Conservation (phyloP, 2,797 vertebrate species). For the Steatocranus sp. region DNA sequence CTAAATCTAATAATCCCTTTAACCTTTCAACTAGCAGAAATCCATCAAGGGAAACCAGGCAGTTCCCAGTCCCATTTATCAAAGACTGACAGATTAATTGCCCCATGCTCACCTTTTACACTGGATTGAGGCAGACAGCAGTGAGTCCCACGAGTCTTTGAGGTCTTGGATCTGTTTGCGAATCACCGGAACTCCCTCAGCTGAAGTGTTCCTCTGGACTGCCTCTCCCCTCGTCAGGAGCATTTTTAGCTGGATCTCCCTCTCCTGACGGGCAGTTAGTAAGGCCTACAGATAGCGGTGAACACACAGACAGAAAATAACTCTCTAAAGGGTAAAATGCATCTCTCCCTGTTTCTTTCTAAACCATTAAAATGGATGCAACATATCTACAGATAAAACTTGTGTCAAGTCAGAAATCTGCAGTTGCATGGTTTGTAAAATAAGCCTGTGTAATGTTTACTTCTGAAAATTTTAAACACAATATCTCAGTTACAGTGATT, state of each 20-base stretch:
- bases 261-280: constrained; percentile 88
- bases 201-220: constrained; percentile 92
- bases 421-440: not conserved
- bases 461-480: not conserved
- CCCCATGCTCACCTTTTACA: constrained; percentile 84
- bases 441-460: not conserved
- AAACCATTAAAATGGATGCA: not conserved
- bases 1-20: constrained; percentile 12
- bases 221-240: constrained; percentile 89
- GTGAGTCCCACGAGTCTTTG: constrained; percentile 90
- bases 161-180: constrained; percentile 89
- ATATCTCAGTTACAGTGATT: not conserved
- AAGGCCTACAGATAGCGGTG: constrained; percentile 76
- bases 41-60: constrained; percentile 38
- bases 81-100: constrained; percentile 1
- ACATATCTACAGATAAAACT: not conserved
- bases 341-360: not conserved
- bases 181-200: constrained; percentile 85
- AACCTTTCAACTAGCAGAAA: constrained; percentile 29
- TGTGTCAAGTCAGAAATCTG: not conserved
- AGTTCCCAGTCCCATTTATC: constrained; percentile 13
- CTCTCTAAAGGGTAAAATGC: not conserved
- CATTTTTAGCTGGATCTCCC: constrained; percentile 97
- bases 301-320: not conserved
- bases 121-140: constrained; percentile 88